phyloP scores from a whole-genome alignment of 2,113 vertebrate genomes.

The Leuciscus idus region DNA sequence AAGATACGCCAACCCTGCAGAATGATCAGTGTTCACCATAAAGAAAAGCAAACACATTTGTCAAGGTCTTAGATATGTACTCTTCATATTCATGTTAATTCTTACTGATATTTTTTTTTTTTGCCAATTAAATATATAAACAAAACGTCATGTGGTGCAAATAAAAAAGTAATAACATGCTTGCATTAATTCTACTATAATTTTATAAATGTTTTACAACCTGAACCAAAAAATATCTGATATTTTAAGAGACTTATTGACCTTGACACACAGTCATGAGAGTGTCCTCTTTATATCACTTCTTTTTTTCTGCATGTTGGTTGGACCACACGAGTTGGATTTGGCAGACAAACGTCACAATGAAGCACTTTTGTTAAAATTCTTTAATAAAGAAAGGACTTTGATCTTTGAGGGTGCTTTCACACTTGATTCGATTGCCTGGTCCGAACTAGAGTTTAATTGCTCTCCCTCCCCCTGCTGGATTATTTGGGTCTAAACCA shows the following conservation, averaged over 20 bases:
- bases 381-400: background rate
- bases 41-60: background rate
- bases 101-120: background rate
- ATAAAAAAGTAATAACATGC: no score
- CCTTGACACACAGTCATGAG: no score
- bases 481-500: no score
- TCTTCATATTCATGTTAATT: background rate
- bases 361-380: background rate
- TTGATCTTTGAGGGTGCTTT: background rate
- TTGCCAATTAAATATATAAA: no score
- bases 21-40: background rate
- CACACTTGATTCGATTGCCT: no score
- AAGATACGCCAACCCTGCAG: conserved; percentile 86
- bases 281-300: no score
- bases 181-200: background rate
- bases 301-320: background rate
- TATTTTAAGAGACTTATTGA: no score
- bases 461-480: no score
- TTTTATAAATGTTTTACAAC: background rate
- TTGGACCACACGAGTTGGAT: background rate
- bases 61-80: background rate
- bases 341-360: background rate
- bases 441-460: no score
- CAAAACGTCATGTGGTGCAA: no score
- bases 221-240: background rate